Evolutionary conservation across 2,797 vertebrate genomes (phyloP), one percentile per base, ranked within the genome.

Genomic region (Sebastes oblongus): DNA sequence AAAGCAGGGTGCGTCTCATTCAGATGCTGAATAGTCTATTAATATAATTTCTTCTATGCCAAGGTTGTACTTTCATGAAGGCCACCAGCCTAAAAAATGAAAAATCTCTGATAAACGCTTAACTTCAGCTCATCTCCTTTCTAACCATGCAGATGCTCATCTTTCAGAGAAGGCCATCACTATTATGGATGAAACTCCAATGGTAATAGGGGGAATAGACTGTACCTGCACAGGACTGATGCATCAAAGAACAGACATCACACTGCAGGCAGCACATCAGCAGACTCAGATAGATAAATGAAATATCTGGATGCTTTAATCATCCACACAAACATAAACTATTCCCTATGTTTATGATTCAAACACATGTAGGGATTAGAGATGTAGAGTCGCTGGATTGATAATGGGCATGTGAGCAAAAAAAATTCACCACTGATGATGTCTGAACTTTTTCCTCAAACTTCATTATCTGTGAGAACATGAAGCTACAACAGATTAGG

Each of bases 181-280:
- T 75, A 77, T 83, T 74, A 88, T 75, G 58, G 66, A 77, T 85
- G 69, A 70, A 75, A 32, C 66, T 62, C 5, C 5, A 6, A 29
- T 39, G 39, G 12, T 61, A 61, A 75, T 75, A 22, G 39, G 64
- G 83, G 29, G 56, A 76, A 77, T 58, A 56, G 27, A 80, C 42
- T 54, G 72, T 52, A 76, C 54, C 68, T 60, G 66, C 55, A 64
- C 36, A 61, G 76, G 73, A 22, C 71, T 64, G 39, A 70, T 68
- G 46, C 78, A 59, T 81, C 36, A 84, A 78, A 79, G 62, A 75
- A 11, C 65, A 65, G 50, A 58, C 32, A 36, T 39, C 52, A 61
- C 46, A 34, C 30, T 55, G 66, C 64, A 81, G 70, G 64, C 8
- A 56, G 66, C 62, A 72, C 70, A 78, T 85, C 50, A 18, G 61